phyloP scores from a whole-genome alignment of 1,140 invertebrate species.

The Cardiocondyla obscurior region DNA sequence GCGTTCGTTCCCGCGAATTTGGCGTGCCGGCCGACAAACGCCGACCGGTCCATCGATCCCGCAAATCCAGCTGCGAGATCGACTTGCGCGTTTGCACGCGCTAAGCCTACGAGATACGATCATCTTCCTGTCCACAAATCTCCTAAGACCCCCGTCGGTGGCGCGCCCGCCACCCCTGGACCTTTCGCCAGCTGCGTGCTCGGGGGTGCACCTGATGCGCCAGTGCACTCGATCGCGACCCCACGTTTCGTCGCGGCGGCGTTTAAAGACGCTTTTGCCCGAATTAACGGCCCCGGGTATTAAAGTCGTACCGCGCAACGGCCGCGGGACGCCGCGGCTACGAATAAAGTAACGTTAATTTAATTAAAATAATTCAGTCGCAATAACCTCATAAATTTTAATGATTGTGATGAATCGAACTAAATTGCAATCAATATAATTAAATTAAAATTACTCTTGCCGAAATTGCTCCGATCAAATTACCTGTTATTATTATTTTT shows the following conservation, averaged over 20 bases:
- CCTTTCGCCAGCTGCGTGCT: conserved; percentile 54
- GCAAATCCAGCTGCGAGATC: conserved; percentile 69
- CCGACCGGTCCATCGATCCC: conserved; percentile 58
- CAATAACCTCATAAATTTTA: conserved; percentile 58
- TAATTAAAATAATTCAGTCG: conserved; percentile 51
- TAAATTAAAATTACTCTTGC: conserved; percentile 54
- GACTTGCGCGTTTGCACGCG: conserved; percentile 68
- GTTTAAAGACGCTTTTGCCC: no score
- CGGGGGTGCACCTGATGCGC: neutral
- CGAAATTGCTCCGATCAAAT: conserved; percentile 54
- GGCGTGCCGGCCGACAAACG: neutral
- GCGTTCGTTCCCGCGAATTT: conserved; percentile 46
- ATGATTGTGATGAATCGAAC: conserved; percentile 53
- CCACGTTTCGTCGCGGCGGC: no score
- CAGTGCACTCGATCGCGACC: neutral
- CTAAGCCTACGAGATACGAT: conserved; percentile 70
- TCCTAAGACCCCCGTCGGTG: conserved; percentile 54
- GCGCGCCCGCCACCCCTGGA: conserved; percentile 4
- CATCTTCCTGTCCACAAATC: conserved; percentile 70
- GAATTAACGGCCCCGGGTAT: no score
- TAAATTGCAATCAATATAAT: conserved; percentile 59
- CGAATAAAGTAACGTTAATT: conserved; percentile 54
- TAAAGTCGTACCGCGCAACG: neutral
- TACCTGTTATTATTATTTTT: conserved; percentile 58
- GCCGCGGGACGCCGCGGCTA: neutral